Evolutionary conservation across 2,888 invertebrate genomes (phyloP).

Genomic region (Cryptocheilus praepositus): DNA sequence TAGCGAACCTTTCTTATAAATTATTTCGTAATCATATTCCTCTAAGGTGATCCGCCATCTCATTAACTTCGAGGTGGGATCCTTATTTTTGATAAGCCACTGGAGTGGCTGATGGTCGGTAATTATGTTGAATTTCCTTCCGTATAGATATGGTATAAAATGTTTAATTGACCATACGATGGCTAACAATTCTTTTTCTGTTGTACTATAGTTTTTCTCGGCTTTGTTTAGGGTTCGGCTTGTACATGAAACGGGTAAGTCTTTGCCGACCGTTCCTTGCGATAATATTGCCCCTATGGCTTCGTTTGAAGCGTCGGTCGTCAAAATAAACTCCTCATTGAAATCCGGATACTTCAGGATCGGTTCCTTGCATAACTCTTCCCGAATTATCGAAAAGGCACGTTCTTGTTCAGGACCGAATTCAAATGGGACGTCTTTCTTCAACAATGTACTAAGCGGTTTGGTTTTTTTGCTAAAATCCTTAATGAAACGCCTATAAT

Average conservation of each 20-base stretch:
- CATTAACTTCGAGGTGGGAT: constrained; percentile 53
- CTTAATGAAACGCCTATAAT: constrained; percentile 4
- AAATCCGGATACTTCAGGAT: not conserved
- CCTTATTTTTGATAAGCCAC: constrained; percentile 63
- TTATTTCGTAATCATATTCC: constrained; percentile 63
- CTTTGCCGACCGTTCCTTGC: not conserved
- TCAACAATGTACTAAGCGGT: constrained; percentile 1
- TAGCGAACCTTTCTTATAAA: constrained; percentile 57
- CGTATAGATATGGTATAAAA: not conserved
- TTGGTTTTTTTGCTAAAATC: constrained; percentile 17
- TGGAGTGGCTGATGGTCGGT: constrained; percentile 67
- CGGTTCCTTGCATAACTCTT: not conserved
- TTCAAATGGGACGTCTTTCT: constrained; percentile 4
- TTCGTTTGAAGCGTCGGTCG: not conserved
- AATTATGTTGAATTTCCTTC: not conserved
- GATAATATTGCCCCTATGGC: not conserved
- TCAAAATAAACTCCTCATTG: not conserved
- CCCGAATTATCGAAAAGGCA: not conserved
- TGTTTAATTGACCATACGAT: not conserved
- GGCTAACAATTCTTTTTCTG: constrained; percentile 1
- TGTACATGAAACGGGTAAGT: not conserved
- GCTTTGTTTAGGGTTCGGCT: not conserved
- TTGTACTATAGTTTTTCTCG: not conserved
- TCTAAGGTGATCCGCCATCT: constrained; percentile 60
- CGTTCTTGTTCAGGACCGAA: not conserved